Conservation (phyloP, 2,888 invertebrate species). For the Ypsolopha scabrella region DNA sequence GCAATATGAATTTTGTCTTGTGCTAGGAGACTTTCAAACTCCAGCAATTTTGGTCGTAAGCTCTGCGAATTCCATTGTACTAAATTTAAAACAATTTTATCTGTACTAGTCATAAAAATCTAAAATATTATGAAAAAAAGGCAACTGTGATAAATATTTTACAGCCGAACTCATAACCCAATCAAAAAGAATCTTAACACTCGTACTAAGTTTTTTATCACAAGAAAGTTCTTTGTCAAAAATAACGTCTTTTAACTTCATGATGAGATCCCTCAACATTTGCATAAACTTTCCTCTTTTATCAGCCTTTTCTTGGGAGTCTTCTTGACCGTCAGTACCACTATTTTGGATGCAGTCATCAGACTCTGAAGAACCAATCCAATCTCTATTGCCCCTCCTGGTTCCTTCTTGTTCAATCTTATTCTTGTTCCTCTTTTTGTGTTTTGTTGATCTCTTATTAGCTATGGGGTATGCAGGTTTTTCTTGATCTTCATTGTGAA, state of each 20-base stretch:
- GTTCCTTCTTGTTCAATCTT: too few relatives aligned
- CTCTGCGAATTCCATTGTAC: conserved; percentile 8
- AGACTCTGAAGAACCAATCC: too few relatives aligned
- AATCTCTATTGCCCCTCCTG: too few relatives aligned
- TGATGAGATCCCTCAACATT: not conserved
- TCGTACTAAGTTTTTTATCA: not conserved
- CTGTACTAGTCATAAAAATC: not conserved
- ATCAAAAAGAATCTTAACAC: not conserved
- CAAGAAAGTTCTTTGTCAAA: not conserved
- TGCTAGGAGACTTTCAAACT: conserved; percentile 2
- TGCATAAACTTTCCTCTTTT: too few relatives aligned
- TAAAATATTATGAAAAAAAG: not conserved
- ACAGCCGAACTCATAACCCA: not conserved
- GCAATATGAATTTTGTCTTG: conserved; percentile 10
- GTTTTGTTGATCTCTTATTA: too few relatives aligned
- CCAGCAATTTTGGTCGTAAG: conserved; percentile 5
- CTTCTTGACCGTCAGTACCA: too few relatives aligned
- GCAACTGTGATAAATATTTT: conserved; percentile 6
- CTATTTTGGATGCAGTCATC: too few relatives aligned
- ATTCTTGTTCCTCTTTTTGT: too few relatives aligned
- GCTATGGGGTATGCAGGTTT: too few relatives aligned
- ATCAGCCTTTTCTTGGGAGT: not conserved
- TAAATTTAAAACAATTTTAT: conserved; percentile 1
- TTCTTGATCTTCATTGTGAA: too few relatives aligned
- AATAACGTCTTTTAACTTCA: not conserved